Percentiles rank a stretch among this genome's conserved stretches.
phyloP scores from a whole-genome alignment of 2,113 vertebrate species.

The Pavo muticus region DNA sequence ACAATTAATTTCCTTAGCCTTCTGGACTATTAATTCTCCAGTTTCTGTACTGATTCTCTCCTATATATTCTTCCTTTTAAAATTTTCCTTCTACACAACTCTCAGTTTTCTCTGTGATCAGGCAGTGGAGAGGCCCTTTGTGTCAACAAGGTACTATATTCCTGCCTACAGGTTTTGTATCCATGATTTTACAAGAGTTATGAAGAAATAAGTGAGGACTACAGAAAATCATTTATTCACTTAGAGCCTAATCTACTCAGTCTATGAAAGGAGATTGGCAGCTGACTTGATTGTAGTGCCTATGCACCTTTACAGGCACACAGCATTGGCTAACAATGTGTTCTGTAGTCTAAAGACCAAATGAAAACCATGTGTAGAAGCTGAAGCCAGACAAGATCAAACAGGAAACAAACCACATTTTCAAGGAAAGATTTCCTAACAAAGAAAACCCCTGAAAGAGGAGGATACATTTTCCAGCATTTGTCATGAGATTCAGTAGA shows the following conservation, averaged over 20 bases:
- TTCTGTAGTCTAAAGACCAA: not conserved
- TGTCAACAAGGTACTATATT: not conserved
- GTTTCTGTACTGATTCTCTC: not conserved
- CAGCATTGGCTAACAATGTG: accelerated
- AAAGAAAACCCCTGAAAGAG: not conserved
- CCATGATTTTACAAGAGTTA: not conserved
- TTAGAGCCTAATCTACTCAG: not conserved
- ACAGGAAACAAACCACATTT: not conserved
- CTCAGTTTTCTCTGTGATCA: not conserved
- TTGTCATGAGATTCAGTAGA: not conserved
- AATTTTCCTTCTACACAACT: not conserved
- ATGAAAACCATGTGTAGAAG: not conserved
- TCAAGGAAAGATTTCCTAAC: not conserved
- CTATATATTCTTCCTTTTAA: not conserved
- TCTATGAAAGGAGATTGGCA: not conserved
- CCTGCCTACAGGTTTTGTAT: not conserved
- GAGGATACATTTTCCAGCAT: not conserved
- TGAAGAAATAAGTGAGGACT: not conserved
- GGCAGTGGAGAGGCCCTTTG: not conserved
- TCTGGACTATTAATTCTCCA: not conserved
- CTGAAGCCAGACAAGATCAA: not conserved
- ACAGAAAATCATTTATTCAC: not conserved
- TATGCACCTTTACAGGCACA: not conserved
- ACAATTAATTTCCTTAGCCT: not conserved
- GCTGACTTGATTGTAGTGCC: not conserved